Percentiles rank a stretch among this genome's conserved stretches.
Evolutionary conservation across 2,113 vertebrate genomes (phyloP).

Genomic region (Nibea albiflora): DNA sequence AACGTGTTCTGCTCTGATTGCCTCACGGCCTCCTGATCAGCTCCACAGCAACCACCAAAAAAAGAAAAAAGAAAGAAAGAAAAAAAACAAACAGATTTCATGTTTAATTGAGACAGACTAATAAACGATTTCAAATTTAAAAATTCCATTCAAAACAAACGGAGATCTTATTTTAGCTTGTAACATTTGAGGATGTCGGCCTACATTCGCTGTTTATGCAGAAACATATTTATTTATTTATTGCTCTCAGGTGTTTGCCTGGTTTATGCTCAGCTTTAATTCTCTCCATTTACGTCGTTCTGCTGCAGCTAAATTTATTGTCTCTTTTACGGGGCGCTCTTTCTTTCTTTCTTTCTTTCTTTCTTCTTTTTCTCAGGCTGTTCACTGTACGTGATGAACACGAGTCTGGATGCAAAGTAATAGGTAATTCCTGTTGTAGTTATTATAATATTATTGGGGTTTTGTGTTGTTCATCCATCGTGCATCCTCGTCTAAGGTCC

Average conservation of each 20-base stretch:
- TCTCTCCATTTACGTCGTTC: background rate
- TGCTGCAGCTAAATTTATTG: background rate
- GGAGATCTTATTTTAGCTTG: no score
- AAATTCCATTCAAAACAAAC: no score
- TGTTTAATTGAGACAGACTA: no score
- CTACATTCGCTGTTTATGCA: background rate
- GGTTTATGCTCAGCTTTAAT: background rate
- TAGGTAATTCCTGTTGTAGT: background rate
- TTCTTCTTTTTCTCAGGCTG: background rate
- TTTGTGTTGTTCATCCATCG: background rate
- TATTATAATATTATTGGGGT: no score
- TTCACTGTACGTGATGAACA: background rate
- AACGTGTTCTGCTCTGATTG: background rate
- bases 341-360: background rate
- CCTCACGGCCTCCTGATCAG: background rate
- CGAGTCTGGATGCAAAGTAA: background rate
- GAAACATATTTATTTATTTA: background rate
- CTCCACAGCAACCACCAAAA: background rate
- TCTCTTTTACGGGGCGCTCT: background rate
- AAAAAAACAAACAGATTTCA: no score
- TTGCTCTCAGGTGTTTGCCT: background rate
- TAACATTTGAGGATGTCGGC: background rate
- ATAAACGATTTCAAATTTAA: no score
- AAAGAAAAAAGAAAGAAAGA: no score
- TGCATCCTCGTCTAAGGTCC: background rate